These are phyloP conservation scores for Indicator indicator DNA, from an alignment of 2,113 vertebrate genomes.

Conservation along the genomic window DNA sequence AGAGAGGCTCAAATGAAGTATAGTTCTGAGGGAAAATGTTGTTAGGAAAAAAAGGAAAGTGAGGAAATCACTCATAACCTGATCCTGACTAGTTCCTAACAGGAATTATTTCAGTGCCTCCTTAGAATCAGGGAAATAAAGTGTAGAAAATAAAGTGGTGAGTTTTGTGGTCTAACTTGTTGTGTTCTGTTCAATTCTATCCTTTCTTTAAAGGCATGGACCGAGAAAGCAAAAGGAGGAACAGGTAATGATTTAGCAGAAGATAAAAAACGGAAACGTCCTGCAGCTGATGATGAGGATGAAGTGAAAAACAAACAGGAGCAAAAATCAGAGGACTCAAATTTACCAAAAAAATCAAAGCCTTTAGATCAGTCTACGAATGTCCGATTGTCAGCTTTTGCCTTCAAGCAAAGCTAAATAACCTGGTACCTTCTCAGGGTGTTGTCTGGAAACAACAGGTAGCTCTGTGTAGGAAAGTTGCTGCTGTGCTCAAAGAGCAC, in stretches of 20 bases:
- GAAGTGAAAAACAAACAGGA: slow-evolving; percentile 23
- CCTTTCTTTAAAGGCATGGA: slow-evolving; percentile 80
- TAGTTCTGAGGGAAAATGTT: background rate
- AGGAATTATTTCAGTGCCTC: background rate
- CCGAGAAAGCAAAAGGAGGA: slow-evolving; percentile 85
- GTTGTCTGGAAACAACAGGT: background rate
- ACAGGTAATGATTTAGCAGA: slow-evolving; percentile 62
- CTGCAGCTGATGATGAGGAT: slow-evolving; percentile 32
- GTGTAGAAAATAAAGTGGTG: background rate
- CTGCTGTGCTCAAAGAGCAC: background rate
- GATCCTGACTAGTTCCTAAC: background rate
- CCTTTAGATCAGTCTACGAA: slow-evolving; percentile 71
- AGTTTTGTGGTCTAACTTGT: background rate
- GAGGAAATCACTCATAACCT: background rate
- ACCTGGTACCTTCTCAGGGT: background rate
- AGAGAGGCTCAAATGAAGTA: background rate
- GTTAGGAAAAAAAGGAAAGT: background rate
- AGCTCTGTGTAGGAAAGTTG: background rate
- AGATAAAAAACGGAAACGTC: slow-evolving; percentile 85
- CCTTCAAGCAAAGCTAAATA: slow-evolving; percentile 84
- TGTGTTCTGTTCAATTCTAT: background rate
- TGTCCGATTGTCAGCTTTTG: slow-evolving; percentile 87
- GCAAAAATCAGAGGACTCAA: slow-evolving; percentile 59
- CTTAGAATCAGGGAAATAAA: background rate
- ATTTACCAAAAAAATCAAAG: slow-evolving; percentile 82